Base-by-base conservation (phyloP, 1,140 invertebrate species). In the Goniozus legneri region DNA sequence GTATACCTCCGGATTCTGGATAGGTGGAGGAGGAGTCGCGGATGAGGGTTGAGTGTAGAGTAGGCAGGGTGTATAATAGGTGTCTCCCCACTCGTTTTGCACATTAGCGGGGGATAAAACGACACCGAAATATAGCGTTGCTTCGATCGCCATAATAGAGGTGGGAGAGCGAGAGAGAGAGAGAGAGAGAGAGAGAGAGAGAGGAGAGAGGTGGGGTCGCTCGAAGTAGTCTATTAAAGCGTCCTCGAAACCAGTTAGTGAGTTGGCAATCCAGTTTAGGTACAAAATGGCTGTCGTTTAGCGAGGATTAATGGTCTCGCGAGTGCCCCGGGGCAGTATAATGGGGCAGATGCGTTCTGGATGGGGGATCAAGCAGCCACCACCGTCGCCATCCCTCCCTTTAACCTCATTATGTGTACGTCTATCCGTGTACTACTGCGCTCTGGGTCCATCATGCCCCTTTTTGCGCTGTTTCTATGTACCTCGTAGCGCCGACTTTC, bases 201-300 rank as follows among this genome's bases (percentile, higher is more conserved):
- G n/a, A n/a, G n/a, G n/a, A n/a, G n/a, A n/a, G n/a, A n/a, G n/a
- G n/a, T n/a, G n/a, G n/a, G n/a, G n/a, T n/a, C n/a, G n/a, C 65
- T 54, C 58, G 62, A 61, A 71, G 66, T 65, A 72, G 71, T 72
- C 69, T 72, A 74, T 74, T 74, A 74, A n/a, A 72, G 66, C 70
- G 61, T 73, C 65, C 64, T 73, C 62, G 62, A 73, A 71, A 73
- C 70, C 70, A 73, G 71, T 74, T 71, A 73, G 72, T 73, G 72
- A 76, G 66, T 73, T 67, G 65, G 69, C 73, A 75, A 76, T 76
- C 73, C 73, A 75, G 73, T 74, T 76, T 72, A 74, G 72, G 69
- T 76, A 76, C 73, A 76, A 76, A 76, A 76, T 76, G 73, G 73
- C 72, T 75, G 73, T 76, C 72, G 71, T 76, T 76, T 76, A 74